phyloP scores from a whole-genome alignment of 1,140 invertebrate genomes.

The Drosophila tani region DNA sequence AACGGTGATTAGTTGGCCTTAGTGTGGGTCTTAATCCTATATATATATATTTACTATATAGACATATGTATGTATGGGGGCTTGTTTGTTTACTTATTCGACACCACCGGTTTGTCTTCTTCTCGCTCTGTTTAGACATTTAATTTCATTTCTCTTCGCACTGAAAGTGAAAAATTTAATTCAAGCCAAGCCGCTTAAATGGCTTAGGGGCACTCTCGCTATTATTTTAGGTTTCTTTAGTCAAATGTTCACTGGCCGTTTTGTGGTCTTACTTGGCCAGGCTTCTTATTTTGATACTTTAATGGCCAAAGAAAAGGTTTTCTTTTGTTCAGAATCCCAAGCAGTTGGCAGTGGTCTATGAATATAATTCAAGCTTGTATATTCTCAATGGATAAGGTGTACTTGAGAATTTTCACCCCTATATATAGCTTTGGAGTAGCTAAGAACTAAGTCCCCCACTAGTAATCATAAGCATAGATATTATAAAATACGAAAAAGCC shows the following conservation, averaged over 20 bases:
- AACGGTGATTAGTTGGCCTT: constrained; percentile 77
- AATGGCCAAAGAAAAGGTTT: neutral
- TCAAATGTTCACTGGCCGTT: neutral
- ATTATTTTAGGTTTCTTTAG: constrained; percentile 45
- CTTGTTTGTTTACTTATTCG: constrained; percentile 21
- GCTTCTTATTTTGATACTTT: constrained; percentile 12
- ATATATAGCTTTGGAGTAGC: neutral
- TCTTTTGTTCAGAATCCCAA: neutral
- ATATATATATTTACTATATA: neutral
- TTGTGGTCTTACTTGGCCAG: constrained; percentile 3
- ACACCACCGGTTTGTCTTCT: constrained; percentile 13
- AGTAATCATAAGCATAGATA: neutral
- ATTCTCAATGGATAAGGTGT: neutral
- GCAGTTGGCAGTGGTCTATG: neutral
- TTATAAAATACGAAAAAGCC: neutral
- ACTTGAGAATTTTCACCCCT: neutral
- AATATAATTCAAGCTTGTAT: neutral
- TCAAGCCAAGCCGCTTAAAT: constrained; percentile 69
- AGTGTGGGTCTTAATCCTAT: constrained; percentile 27
- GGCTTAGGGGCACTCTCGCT: constrained; percentile 42
- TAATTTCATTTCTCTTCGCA: constrained; percentile 43
- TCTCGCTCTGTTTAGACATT: constrained; percentile 30
- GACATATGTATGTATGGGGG: neutral
- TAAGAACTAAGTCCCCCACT: neutral
- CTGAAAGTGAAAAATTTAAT: constrained; percentile 67